phyloP scores from a whole-genome alignment of 2,888 invertebrate genomes.

The Zhuqinia jingwanae region DNA sequence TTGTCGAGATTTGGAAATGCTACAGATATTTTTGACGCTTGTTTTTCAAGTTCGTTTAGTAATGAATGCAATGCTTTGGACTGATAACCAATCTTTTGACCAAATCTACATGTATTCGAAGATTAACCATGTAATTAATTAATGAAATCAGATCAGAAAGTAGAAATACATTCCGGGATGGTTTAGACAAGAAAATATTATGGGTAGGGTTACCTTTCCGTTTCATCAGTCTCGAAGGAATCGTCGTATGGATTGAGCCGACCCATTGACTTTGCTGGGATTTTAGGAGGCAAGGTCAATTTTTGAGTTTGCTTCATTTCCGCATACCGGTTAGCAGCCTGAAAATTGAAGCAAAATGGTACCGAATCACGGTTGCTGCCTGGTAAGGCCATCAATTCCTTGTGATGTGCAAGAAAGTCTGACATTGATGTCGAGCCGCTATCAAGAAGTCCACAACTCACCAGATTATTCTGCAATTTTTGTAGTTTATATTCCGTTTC shows the following conservation, averaged over 20 bases:
- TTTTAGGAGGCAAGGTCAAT: constrained; percentile 39
- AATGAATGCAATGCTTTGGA: constrained; percentile 23
- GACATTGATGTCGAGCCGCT: background rate
- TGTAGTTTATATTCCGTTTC: constrained; percentile 54
- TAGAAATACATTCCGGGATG: too few species aligned
- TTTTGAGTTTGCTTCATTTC: constrained; percentile 37
- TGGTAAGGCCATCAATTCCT: constrained; percentile 41
- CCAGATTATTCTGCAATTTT: constrained; percentile 44
- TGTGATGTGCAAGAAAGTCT: constrained; percentile 43
- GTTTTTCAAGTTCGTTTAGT: constrained; percentile 27
- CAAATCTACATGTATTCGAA: background rate
- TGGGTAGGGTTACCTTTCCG: constrained; percentile 3
- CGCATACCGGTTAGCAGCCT: constrained; percentile 4
- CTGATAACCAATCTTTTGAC: background rate
- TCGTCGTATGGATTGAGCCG: constrained; percentile 3
- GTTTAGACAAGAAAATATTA: background rate
- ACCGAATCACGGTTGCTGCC: constrained; percentile 11
- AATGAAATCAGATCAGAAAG: too few species aligned
- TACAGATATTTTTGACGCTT: constrained; percentile 35
- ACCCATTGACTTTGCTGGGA: background rate
- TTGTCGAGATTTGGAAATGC: constrained; percentile 19
- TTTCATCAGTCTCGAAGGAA: background rate
- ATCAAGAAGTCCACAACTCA: background rate
- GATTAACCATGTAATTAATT: too few species aligned
- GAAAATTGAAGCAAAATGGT: constrained; percentile 40